Conservation (phyloP, 2,888 invertebrate species). For the Chouioia cunea region DNA sequence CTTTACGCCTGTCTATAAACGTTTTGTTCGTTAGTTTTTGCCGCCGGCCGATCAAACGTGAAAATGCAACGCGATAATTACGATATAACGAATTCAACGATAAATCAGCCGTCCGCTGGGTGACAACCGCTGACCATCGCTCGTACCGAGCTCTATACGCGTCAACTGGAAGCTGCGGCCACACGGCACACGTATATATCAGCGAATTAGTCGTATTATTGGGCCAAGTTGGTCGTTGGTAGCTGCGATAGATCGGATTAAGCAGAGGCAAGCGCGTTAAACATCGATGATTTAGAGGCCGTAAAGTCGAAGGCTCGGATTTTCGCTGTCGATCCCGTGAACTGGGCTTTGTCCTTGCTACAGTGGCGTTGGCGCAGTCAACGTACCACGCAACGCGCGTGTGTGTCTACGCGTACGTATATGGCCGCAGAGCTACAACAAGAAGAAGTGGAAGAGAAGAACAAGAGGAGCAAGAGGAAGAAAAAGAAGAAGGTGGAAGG, state of each 20-base stretch:
- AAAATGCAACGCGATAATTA: neutral
- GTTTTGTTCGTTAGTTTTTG: neutral
- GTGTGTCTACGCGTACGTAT: too few relatives aligned
- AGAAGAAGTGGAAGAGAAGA: constrained; percentile 46
- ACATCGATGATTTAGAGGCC: neutral
- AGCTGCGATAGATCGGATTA: too few relatives aligned
- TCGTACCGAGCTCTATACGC: constrained; percentile 32
- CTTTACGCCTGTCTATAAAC: constrained; percentile 10
- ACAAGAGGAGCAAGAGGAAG: too few relatives aligned
- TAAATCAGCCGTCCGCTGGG: constrained; percentile 3
- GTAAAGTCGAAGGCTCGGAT: constrained; percentile 18
- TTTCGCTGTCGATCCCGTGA: constrained; percentile 33
- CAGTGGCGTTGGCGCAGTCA: too few relatives aligned
- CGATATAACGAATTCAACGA: constrained; percentile 18
- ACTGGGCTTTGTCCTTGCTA: constrained; percentile 1
- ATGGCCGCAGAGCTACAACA: neutral
- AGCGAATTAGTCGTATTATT: too few relatives aligned
- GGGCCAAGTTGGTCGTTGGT: too few relatives aligned
- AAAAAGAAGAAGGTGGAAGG: too few relatives aligned
- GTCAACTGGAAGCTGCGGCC: constrained; percentile 37
- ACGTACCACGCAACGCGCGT: too few relatives aligned
- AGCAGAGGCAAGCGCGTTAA: neutral
- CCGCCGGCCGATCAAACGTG: neutral
- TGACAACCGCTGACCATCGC: constrained; percentile 6
- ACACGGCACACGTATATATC: constrained; percentile 7